A percentile compares a stretch with the other conserved stretches of the same genome.
Conservation (phyloP, 2,888 invertebrate genomes). For the Agrenia bidenticulata region DNA sequence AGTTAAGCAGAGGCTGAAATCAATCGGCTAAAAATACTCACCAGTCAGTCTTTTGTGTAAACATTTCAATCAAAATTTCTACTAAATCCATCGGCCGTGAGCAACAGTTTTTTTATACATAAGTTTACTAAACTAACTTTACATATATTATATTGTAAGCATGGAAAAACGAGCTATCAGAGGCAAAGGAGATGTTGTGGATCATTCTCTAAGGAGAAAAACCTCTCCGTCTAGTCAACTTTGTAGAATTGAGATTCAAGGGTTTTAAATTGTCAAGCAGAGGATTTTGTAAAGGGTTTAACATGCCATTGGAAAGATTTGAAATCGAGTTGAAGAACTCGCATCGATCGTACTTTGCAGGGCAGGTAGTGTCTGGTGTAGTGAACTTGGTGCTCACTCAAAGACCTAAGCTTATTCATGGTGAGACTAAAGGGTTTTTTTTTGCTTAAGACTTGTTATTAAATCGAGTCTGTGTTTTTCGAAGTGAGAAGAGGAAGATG, state of each 20-base stretch:
- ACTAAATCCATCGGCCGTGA: no score
- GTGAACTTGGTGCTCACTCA: constrained; percentile 39
- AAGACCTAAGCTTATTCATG: constrained; percentile 45
- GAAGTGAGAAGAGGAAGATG: neutral
- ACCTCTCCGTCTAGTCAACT: no score
- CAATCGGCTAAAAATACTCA: constrained; percentile 18
- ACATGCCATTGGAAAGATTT: constrained; percentile 45
- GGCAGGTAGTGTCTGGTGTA: constrained; percentile 42
- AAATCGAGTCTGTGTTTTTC: neutral
- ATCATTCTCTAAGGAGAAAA: neutral
- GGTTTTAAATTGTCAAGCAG: no score
- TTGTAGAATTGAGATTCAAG: no score
- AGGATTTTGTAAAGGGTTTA: neutral
- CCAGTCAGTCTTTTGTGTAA: neutral
- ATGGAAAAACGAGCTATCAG: no score
- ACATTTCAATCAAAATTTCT: constrained; percentile 9
- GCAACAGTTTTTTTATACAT: no score
- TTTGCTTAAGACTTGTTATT: neutral
- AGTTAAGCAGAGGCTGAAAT: neutral
- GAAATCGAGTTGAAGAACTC: constrained; percentile 43
- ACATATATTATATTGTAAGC: no score
- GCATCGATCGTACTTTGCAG: constrained; percentile 47
- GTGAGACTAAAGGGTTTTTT: constrained; percentile 28
- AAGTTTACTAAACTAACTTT: no score
- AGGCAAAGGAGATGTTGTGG: no score